Evolutionary conservation across 2,888 invertebrate genomes (phyloP).

Genomic region (Mythimna lalbum): DNA sequence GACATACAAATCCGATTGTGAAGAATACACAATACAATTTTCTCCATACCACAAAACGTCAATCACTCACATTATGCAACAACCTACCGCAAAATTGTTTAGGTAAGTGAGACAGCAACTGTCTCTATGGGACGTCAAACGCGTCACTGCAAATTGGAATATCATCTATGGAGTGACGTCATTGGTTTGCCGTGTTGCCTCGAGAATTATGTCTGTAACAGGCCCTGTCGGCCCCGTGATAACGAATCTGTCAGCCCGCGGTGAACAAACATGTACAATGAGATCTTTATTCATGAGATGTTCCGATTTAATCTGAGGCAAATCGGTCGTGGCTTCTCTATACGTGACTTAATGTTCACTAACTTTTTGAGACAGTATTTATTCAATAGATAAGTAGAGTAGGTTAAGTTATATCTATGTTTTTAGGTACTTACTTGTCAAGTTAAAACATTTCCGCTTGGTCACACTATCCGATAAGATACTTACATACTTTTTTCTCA

Average conservation of each 20-base stretch:
- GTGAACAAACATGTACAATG: slow-evolving; percentile 67
- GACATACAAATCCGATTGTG: background rate
- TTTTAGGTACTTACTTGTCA: background rate
- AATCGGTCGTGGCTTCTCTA: slow-evolving; percentile 21
- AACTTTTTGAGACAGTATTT: slow-evolving; percentile 3
- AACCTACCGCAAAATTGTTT: slow-evolving; percentile 28
- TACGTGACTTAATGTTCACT: slow-evolving; percentile 11
- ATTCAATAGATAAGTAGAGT: background rate
- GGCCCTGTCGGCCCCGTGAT: slow-evolving; percentile 66
- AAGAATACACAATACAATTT: background rate
- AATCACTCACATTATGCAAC: background rate
- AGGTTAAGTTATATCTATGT: background rate
- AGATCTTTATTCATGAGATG: slow-evolving; percentile 74
- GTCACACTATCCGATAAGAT: background rate
- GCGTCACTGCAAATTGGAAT: slow-evolving; percentile 58
- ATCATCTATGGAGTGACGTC: slow-evolving; percentile 66
- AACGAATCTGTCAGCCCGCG: slow-evolving; percentile 67
- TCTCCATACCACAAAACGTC: slow-evolving; percentile 15
- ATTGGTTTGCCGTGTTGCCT: slow-evolving; percentile 57
- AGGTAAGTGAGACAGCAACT: slow-evolving; percentile 34
- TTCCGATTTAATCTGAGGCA: slow-evolving; percentile 58
- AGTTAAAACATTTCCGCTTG: background rate
- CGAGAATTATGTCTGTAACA: slow-evolving; percentile 68
- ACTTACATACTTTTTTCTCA: background rate
- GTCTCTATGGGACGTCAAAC: slow-evolving; percentile 50